phyloP scores from a whole-genome alignment of 2,797 vertebrate species.

The Gallinago nigripennis region DNA sequence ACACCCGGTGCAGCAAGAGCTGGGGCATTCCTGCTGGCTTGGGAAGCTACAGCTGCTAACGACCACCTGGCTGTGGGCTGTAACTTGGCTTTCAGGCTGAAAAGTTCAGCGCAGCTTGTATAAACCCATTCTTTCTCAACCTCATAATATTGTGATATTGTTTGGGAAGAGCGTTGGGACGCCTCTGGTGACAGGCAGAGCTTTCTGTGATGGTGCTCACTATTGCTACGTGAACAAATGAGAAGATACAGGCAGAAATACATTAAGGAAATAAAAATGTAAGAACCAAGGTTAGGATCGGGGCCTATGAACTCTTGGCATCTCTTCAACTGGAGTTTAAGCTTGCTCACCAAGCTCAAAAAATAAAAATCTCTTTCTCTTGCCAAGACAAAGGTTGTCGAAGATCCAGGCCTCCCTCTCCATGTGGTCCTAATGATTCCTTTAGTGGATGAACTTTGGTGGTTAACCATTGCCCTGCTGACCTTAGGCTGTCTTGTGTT shows the following conservation, averaged over 20 bases:
- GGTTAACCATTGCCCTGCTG: neutral
- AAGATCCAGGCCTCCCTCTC: neutral
- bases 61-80: neutral
- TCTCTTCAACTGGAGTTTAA: neutral
- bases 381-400: neutral
- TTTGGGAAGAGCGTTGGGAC: neutral
- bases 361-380: neutral
- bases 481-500: neutral
- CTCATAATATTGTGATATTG: neutral
- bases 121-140: neutral
- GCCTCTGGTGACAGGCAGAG: neutral
- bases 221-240: neutral
- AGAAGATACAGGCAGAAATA: neutral
- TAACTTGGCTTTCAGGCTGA: neutral
- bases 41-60: neutral
- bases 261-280: neutral
- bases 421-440: neutral
- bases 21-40: neutral
- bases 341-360: neutral
- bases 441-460: neutral
- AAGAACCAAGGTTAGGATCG: neutral
- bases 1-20: neutral
- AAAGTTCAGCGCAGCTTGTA: neutral
- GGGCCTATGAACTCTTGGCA: neutral
- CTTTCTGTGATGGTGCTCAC: neutral